Conservation (phyloP, 2,113 vertebrate genomes). For the rat (Rattus norvegicus) region DNA sequence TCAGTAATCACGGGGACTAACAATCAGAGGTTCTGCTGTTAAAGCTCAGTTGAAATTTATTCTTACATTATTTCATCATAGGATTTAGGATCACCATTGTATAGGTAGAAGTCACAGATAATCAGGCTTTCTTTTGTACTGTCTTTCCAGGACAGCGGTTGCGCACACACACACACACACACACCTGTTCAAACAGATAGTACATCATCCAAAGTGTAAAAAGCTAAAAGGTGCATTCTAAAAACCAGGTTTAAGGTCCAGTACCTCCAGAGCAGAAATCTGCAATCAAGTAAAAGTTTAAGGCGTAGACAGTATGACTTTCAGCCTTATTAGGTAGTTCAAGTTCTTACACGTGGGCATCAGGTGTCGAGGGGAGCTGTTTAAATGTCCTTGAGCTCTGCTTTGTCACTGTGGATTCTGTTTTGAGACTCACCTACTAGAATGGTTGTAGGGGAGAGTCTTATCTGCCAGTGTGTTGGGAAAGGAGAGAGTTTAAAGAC, state of each 20-base stretch:
- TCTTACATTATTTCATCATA: not conserved
- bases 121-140: conserved; percentile 2
- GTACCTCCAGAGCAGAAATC: not conserved
- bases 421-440: not conserved
- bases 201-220: not conserved
- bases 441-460: not conserved
- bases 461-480: not conserved
- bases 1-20: not conserved
- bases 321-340: not conserved
- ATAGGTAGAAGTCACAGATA: not conserved
- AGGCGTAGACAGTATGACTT: not conserved
- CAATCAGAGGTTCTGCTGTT: not conserved
- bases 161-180: too few relatives aligned
- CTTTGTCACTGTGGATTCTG: not conserved
- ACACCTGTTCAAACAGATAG: not conserved
- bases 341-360: not conserved
- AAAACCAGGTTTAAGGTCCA: conserved; percentile 12
- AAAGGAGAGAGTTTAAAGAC: not conserved
- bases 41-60: conserved; percentile 29
- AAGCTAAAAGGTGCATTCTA: not conserved
- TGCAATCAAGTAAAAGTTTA: not conserved
- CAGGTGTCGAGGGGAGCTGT: not conserved
- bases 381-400: not conserved
- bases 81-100: conserved; percentile 11
- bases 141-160: not conserved